A percentile compares a stretch with the other conserved stretches of the same genome.
These are phyloP conservation scores for Dicaeum eximium DNA, from an alignment of 2,113 vertebrate genomes.

Conservation along the genomic window DNA sequence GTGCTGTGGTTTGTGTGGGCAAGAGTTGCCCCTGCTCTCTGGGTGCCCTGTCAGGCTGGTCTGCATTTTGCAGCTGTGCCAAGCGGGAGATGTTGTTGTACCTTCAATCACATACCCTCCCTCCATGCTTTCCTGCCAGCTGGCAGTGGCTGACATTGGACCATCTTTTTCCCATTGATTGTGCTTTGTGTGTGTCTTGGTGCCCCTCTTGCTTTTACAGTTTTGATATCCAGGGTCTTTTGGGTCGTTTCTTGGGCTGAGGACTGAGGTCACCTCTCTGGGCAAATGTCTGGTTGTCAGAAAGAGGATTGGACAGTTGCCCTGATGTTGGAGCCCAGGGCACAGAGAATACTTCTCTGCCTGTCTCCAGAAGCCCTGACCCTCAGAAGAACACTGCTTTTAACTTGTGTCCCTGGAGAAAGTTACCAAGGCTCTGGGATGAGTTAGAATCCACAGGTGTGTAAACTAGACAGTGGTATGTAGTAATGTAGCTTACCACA, in stretches of 20 bases:
- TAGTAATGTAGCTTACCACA: too few species aligned
- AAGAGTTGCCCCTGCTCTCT: too few species aligned
- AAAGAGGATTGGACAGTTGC: not conserved
- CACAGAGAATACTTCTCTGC: too few species aligned
- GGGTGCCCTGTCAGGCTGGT: not conserved
- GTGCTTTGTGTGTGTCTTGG: not conserved
- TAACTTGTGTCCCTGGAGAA: too few species aligned
- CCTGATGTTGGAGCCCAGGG: too few species aligned
- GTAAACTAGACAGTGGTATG: too few species aligned
- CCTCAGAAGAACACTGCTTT: too few species aligned
- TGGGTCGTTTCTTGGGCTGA: not conserved
- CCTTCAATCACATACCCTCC: not conserved
- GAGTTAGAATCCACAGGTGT: too few species aligned
- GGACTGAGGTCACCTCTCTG: not conserved
- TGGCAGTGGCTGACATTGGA: not conserved
- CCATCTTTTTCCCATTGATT: too few species aligned
- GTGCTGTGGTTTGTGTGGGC: not conserved
- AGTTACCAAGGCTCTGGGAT: too few species aligned
- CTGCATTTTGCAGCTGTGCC: not conserved
- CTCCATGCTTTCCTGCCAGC: not conserved
- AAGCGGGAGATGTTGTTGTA: not conserved
- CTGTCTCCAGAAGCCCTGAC: too few species aligned
- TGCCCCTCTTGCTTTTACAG: not conserved
- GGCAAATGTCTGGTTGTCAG: not conserved
- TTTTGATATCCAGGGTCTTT: not conserved